A percentile compares a stretch with the other conserved stretches of the same genome.
phyloP scores from a whole-genome alignment of 2,888 invertebrate genomes.

The Epirrhoe tristata region DNA sequence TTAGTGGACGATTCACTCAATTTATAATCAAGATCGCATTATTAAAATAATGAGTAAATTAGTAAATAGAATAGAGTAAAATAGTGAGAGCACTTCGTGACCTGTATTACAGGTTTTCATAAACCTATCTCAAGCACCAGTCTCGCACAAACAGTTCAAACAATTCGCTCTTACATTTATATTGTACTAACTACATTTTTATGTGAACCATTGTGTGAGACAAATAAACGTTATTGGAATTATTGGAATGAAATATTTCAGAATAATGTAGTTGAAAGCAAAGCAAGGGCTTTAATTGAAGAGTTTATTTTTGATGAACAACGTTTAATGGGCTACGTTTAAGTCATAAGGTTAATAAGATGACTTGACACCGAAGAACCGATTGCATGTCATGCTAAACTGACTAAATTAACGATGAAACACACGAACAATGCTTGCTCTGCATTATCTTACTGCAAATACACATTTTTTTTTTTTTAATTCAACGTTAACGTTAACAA shows the following conservation, averaged over 20 bases:
- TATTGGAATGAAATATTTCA: background rate
- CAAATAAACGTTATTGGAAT: no score
- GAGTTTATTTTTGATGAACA: slow-evolving; percentile 1
- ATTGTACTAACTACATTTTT: no score
- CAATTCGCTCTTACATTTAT: no score
- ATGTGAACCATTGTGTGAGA: no score
- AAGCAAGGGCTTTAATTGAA: background rate
- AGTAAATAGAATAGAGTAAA: no score
- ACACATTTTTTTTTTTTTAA: background rate
- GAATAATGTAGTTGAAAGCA: background rate
- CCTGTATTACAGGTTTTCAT: no score
- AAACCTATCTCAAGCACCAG: no score
- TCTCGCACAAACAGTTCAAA: no score
- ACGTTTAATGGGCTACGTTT: slow-evolving; percentile 14
- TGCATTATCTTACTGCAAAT: background rate
- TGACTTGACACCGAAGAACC: slow-evolving; percentile 24
- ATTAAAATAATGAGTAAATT: no score
- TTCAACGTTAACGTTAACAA: background rate
- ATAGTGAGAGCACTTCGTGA: no score
- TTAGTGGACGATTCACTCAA: slow-evolving; percentile 7
- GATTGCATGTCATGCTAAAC: slow-evolving; percentile 26
- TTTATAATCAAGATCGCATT: background rate
- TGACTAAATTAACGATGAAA: slow-evolving; percentile 18
- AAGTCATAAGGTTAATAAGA: slow-evolving; percentile 30
- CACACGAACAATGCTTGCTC: slow-evolving; percentile 3